phyloP scores from a whole-genome alignment of 2,113 vertebrate genomes.

The Callaeas wilsoni region DNA sequence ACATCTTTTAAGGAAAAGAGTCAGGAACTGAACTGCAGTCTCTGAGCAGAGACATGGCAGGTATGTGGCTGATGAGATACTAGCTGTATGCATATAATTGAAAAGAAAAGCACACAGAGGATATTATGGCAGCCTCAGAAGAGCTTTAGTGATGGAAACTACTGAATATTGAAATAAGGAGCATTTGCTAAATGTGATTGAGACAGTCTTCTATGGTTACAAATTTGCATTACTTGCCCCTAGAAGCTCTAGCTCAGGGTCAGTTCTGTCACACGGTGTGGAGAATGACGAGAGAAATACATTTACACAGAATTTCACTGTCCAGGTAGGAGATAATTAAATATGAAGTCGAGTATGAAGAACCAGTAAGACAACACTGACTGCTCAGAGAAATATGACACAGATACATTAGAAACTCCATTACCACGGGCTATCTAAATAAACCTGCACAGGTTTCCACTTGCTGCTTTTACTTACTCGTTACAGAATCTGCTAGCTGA shows the following conservation, averaged over 20 bases:
- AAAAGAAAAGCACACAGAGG: neutral
- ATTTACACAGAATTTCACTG: neutral
- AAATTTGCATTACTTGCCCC: neutral
- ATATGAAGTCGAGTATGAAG: neutral
- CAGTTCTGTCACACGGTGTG: neutral
- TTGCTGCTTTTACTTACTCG: neutral
- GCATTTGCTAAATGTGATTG: neutral
- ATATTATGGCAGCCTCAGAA: neutral
- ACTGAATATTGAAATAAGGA: neutral
- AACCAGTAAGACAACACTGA: neutral
- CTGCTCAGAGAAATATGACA: neutral
- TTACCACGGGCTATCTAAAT: neutral
- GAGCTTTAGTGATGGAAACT: neutral
- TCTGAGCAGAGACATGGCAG: neutral
- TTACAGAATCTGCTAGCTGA: neutral
- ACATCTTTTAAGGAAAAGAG: neutral
- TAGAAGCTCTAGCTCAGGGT: neutral
- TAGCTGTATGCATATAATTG: neutral
- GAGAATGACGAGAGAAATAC: neutral
- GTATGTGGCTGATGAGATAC: neutral
- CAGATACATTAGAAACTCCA: neutral
- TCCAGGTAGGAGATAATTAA: neutral
- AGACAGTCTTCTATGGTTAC: neutral
- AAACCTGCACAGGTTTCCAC: neutral
- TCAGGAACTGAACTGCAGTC: neutral